Evolutionary conservation across 2,797 vertebrate genomes (phyloP), one percentile per base, ranked within the genome.

Genomic region (Avahi laniger): DNA sequence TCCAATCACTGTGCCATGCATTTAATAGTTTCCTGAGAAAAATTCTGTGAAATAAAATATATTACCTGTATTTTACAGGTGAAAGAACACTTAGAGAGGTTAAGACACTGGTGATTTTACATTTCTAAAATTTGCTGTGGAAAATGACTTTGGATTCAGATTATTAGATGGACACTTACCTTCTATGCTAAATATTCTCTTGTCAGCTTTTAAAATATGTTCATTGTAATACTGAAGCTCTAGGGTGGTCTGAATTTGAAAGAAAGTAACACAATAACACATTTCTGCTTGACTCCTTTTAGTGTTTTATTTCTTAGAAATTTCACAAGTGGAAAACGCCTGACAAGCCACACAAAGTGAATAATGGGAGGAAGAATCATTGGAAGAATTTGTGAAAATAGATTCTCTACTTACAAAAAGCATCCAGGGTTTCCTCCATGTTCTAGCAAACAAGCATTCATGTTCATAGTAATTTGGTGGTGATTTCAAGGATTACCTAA

Each of bases 81-180:
- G 24, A 69, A 26, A 38, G n/a, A 30, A n/a, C 30, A 63, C 5
- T 18, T 30, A 14, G 4, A 75, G 11, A 63, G 3, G 33, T 33
- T 67, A 28, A 14, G 20, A 28, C 52, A 26, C 26, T 41, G 18
- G 4, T 59, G 1, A 26, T n/a, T 91, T 79, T 63, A 2, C 67
- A 35, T 83, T 88, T 79, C 54, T 70, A 43, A 90, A 38, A 46
- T 38, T 26, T 70, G 78, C 50, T 90, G 6, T 30, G 70, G 46
- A 86, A 81, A 86, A 87, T 91, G 5, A 96, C 46, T 35, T 84
- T 90, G 57, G 85, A 85, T 63, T n/a, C 54, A 35, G 11, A 61
- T 93, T 57, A 46, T 59, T 73, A 69, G 2, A 33, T 61, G 26
- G 26, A n/a, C 5, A 52, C 5, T 79, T 8, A 33, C 43, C 13